Evolutionary conservation across 2,888 invertebrate species (phyloP), one percentile per base, ranked within the genome.

Genomic region (Drosophila lacicola): DNA sequence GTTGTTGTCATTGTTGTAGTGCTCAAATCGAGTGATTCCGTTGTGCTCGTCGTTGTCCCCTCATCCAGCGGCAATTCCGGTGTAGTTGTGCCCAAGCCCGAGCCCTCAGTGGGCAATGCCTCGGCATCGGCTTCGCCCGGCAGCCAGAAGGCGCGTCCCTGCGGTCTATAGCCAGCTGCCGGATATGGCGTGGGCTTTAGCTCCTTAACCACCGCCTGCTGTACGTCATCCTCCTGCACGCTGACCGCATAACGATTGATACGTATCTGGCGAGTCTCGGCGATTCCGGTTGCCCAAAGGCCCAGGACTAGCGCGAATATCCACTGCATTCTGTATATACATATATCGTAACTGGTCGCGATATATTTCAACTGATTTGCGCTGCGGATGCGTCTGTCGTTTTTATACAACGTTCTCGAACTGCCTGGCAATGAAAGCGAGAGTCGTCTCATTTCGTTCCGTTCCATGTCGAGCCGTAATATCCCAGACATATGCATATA

Each of bases 181-280:
- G 91, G 88, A 80, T 91, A 89, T 19, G 84, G 82, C 2, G 78
- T 76, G 4, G 82, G 71, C 6, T 50, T 63, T 2, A 78, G 49
- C 44, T 89, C 82, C 1, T 69, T 65, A 14, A 88, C 86, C 17
- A 51, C 51, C 2, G 83, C 88, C 53, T 77, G 74, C 19, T 71
- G 66, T 0, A 63, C 74, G n/a, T 81, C 74, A 46, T 82, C 87
- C 54, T 82, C 85, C 47, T 85, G 84, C 9, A 88, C 78, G 41
- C 81, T 80, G 36, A 78, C 80, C n/a, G 78, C 78, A 68, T 80
- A 90, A 1, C 90, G 90, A 69, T 86, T 90, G 19, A 85, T 84
- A 60, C 90, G 89, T 60, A 90, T 83, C 72, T 91, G 91, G 9
- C 88, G 87, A 5, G 81, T 63, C 55, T 88, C 80, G 14, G 63